Percentiles rank a stretch among this genome's conserved stretches.
Conservation (phyloP, 2,113 vertebrate species). For the Raja brachyura region DNA sequence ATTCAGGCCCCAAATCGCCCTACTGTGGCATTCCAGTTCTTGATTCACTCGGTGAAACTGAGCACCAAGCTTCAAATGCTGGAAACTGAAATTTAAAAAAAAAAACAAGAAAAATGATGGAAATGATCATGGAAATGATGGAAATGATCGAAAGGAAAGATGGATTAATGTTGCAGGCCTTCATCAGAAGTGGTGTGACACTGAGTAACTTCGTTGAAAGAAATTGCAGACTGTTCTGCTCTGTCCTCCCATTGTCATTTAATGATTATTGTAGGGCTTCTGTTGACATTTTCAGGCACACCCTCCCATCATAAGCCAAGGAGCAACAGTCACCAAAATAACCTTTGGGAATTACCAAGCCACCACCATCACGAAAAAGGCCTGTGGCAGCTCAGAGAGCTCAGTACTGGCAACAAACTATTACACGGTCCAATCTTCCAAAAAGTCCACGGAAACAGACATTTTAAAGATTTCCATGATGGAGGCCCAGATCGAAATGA, state of each 20-base stretch:
- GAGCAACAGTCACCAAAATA: constrained; percentile 87
- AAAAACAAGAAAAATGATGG: neutral
- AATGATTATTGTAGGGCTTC: constrained; percentile 24
- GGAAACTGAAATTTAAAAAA: constrained; percentile 24
- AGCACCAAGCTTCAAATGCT: constrained; percentile 21
- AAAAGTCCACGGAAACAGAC: constrained; percentile 79
- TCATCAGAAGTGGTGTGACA: neutral
- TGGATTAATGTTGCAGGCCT: neutral
- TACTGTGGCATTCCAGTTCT: constrained; percentile 25
- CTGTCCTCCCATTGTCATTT: constrained; percentile 8
- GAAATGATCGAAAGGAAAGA: neutral
- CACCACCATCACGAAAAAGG: constrained; percentile 69
- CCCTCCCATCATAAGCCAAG: constrained; percentile 86
- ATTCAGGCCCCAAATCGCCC: neutral
- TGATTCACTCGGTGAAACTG: neutral
- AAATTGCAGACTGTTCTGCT: constrained; percentile 14
- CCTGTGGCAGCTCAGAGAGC: constrained; percentile 61
- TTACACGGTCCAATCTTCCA: constrained; percentile 54
- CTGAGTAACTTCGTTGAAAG: neutral
- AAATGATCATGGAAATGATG: neutral
- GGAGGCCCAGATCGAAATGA: constrained; percentile 87
- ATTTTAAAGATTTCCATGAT: constrained; percentile 96
- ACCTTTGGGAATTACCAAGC: constrained; percentile 75
- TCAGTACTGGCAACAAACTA: constrained; percentile 61
- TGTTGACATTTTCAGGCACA: constrained; percentile 56